These are phyloP conservation scores for Leptinotarsa undecemlineata DNA, from an alignment of 1,140 invertebrate genomes.

Conservation along the genomic window DNA sequence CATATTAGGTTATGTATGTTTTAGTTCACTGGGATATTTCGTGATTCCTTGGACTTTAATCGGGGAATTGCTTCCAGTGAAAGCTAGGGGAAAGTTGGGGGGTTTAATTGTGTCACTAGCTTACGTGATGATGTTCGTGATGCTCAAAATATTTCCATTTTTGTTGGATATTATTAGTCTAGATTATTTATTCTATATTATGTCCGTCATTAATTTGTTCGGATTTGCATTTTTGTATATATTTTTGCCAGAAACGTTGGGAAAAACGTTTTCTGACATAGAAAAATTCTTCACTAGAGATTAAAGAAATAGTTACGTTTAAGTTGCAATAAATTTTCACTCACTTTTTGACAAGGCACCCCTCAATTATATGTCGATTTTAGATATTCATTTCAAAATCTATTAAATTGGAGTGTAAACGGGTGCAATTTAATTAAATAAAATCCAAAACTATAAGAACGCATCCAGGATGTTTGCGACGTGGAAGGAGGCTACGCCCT, in stretches of 20 bases:
- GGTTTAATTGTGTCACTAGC: slow-evolving; percentile 64
- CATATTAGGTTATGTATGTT: slow-evolving; percentile 59
- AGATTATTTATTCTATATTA: slow-evolving; percentile 65
- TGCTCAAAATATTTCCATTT: slow-evolving; percentile 66
- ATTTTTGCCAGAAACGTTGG: slow-evolving; percentile 75
- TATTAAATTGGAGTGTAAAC: too few relatives aligned
- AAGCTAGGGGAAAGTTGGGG: slow-evolving; percentile 60
- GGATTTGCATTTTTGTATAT: slow-evolving; percentile 64
- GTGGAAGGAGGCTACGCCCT: too few relatives aligned
- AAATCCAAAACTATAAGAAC: too few relatives aligned
- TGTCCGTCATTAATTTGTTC: slow-evolving; percentile 62
- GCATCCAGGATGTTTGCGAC: too few relatives aligned
- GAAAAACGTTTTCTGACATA: slow-evolving; percentile 65
- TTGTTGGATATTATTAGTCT: slow-evolving; percentile 59
- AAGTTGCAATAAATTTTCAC: too few relatives aligned
- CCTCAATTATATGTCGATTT: too few relatives aligned
- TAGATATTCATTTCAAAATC: too few relatives aligned
- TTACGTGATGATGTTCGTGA: slow-evolving; percentile 67
- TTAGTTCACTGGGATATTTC: slow-evolving; percentile 61
- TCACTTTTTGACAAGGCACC: too few relatives aligned
- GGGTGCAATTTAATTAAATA: too few relatives aligned
- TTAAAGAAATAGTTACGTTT: background rate
- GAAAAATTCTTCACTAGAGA: slow-evolving; percentile 29
- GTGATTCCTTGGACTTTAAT: slow-evolving; percentile 69
- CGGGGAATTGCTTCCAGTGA: slow-evolving; percentile 59